phyloP scores from a whole-genome alignment of 2,113 vertebrate species.

The Coptodon rendalli region DNA sequence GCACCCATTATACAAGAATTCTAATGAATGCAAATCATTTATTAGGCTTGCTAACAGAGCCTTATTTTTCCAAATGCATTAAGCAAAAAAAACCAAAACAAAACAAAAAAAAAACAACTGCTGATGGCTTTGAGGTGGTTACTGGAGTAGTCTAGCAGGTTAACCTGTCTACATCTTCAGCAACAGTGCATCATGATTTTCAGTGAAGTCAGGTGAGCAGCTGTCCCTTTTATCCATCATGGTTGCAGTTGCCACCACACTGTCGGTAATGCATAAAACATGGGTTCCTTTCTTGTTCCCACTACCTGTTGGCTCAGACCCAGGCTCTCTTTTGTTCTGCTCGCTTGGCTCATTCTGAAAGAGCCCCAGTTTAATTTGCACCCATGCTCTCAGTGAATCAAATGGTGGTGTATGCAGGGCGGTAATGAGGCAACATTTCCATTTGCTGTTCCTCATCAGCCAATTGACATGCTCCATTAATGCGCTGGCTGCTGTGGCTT shows the following conservation, averaged over 20 bases:
- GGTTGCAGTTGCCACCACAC: neutral
- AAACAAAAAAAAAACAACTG: neutral
- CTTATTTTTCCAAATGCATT: neutral
- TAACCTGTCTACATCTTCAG: neutral
- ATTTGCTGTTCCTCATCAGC: slow-evolving; percentile 22
- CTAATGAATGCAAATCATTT: neutral
- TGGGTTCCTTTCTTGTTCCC: neutral
- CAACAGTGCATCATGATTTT: neutral
- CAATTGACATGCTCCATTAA: slow-evolving; percentile 25
- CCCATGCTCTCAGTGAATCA: neutral
- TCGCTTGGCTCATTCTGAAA: neutral
- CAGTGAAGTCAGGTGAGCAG: neutral
- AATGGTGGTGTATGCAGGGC: neutral
- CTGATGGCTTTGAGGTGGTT: neutral
- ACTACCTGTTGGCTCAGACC: neutral
- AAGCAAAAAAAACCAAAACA: neutral
- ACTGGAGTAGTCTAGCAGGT: neutral
- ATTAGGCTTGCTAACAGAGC: neutral
- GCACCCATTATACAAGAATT: neutral
- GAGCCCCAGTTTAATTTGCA: neutral
- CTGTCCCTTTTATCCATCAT: neutral
- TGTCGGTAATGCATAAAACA: slow-evolving; percentile 20
- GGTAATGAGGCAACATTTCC: slow-evolving; percentile 17
- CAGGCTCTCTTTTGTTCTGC: neutral
- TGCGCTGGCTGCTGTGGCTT: slow-evolving; percentile 27